These are phyloP conservation scores for Pachliopta kotzebuea DNA, from an alignment of 2,888 invertebrate species.

Conservation along the genomic window DNA sequence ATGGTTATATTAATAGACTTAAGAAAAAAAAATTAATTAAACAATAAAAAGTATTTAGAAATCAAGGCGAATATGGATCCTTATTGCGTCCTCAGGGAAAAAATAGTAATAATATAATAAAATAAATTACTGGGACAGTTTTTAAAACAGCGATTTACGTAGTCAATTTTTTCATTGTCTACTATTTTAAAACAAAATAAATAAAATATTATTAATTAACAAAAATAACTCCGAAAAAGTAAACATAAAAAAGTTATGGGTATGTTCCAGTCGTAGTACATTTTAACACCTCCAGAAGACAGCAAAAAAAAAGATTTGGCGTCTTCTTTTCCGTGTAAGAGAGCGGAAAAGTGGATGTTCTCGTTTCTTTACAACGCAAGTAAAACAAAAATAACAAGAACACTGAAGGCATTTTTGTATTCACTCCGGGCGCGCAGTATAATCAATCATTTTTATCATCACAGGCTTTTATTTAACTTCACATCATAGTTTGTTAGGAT, in stretches of 20 bases:
- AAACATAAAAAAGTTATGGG: conserved; percentile 9
- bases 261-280: conserved; percentile 19
- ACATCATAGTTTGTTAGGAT: conserved; percentile 5
- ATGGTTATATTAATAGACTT: too few species aligned
- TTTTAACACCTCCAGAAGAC: conserved; percentile 29
- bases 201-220: conserved; percentile 4
- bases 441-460: conserved; percentile 28
- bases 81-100: too few species aligned
- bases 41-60: too few species aligned
- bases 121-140: too few species aligned
- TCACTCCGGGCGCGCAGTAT: conserved; percentile 11
- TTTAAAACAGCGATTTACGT: too few species aligned
- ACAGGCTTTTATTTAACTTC: conserved; percentile 18
- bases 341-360: conserved; percentile 28
- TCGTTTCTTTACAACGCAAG: conserved; percentile 27
- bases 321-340: conserved; percentile 27
- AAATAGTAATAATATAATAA: too few species aligned
- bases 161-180: not conserved
- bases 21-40: too few species aligned
- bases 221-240: conserved; percentile 1
- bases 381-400: conserved; percentile 30
- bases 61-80: too few species aligned
- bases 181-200: not conserved
- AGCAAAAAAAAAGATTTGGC: conserved; percentile 24
- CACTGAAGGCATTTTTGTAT: conserved; percentile 14